phyloP scores from a whole-genome alignment of 1,140 invertebrate species.

The Pentalonia nigronervosa region DNA sequence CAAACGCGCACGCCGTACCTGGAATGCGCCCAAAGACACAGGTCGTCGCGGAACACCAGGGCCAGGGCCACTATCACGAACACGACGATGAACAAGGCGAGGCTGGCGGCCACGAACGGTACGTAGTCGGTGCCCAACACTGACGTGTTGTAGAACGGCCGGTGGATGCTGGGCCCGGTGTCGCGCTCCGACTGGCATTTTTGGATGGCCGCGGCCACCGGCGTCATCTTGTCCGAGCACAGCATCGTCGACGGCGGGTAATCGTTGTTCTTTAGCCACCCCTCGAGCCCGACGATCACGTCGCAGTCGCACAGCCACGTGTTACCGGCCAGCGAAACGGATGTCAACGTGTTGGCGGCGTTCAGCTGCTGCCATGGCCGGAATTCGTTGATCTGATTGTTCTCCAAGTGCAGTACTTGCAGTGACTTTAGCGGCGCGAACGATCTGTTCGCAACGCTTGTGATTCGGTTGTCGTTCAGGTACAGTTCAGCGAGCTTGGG shows the following conservation, averaged over 20 bases:
- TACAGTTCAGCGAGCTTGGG: constrained; percentile 84
- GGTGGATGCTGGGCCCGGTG: constrained; percentile 70
- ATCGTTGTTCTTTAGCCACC: constrained; percentile 72
- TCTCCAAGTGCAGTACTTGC: constrained; percentile 84
- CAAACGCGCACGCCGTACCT: constrained; percentile 83
- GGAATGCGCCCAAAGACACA: constrained; percentile 81
- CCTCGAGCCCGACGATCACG: constrained; percentile 71
- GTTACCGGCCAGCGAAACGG: constrained; percentile 74
- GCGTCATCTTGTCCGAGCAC: constrained; percentile 67
- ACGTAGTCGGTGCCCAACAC: constrained; percentile 72
- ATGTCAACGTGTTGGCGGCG: constrained; percentile 67
- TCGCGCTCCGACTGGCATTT: constrained; percentile 70
- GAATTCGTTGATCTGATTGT: constrained; percentile 75
- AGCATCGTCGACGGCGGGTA: constrained; percentile 69
- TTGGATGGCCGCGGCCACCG: constrained; percentile 70
- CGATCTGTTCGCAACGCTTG: constrained; percentile 83
- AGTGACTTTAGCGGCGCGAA: constrained; percentile 82
- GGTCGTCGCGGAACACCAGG: constrained; percentile 74
- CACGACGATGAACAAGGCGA: constrained; percentile 79
- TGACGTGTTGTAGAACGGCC: constrained; percentile 68
- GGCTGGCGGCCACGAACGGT: constrained; percentile 75
- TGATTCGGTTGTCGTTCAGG: constrained; percentile 85
- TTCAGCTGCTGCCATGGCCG: constrained; percentile 69
- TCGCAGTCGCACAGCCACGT: constrained; percentile 78
- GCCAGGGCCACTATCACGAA: constrained; percentile 78